Evolutionary conservation across 2,113 vertebrate genomes (phyloP).

Genomic region (Ploceus nigricollis): DNA sequence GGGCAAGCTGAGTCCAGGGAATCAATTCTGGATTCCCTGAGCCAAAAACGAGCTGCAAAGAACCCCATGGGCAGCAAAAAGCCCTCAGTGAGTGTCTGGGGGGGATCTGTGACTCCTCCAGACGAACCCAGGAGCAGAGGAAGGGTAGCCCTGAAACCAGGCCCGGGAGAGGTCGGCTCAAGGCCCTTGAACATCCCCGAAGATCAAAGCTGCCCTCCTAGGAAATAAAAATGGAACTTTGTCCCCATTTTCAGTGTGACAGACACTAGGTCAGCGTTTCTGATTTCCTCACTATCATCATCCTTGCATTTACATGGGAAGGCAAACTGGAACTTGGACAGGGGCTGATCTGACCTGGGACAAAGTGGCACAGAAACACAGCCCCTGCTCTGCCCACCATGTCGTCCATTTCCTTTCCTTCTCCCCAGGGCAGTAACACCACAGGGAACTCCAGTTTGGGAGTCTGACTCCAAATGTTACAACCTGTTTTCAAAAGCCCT

Average conservation of each 20-base stretch:
- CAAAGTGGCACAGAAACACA: neutral
- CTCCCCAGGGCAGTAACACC: neutral
- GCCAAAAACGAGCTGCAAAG: neutral
- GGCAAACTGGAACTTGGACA: neutral
- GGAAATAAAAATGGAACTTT: neutral
- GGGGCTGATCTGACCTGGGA: neutral
- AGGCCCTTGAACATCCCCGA: neutral
- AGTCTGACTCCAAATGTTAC: neutral
- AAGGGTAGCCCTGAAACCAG: neutral
- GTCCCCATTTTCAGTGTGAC: neutral
- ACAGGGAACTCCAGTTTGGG: neutral
- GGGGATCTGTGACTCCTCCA: neutral
- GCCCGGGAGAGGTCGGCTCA: neutral
- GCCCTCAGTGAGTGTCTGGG: accelerated
- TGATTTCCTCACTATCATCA: neutral
- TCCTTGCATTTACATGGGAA: neutral
- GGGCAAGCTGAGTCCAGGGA: neutral
- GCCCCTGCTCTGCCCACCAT: neutral
- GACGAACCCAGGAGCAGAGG: neutral
- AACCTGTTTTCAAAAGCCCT: neutral
- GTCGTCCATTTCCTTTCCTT: neutral
- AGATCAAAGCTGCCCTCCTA: neutral
- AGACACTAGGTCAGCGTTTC: neutral
- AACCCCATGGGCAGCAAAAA: neutral
- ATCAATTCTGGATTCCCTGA: neutral